Evolutionary conservation across 2,113 vertebrate species (phyloP), one percentile per base, ranked within the genome.

Genomic region (Chaetops frenatus): DNA sequence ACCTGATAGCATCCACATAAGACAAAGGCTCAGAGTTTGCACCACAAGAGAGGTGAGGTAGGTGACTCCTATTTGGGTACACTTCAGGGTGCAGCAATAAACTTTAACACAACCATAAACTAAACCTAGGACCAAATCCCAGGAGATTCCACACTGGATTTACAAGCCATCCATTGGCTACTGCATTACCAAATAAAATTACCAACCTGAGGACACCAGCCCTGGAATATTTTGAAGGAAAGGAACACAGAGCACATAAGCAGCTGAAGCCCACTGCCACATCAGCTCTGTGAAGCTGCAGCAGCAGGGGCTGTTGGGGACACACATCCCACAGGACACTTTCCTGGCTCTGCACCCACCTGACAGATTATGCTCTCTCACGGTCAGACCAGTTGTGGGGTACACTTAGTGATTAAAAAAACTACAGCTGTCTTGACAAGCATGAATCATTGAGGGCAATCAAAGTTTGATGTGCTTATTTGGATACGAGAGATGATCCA

Each of bases 391-490:
- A 7, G 24, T 6, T 19, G 16, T 15, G 54, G 53, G 57, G 77
- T 23, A 36, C 60, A 48, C 56, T 29, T 48, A 69, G 48, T 8
- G 58, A 57, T 84, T 74, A 19, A 80, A 85, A 90, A 95, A 65
- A 44, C 64, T 44, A 36, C 86, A 91, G 82, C n/a, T 42, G 60
- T 60, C 67, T 78, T 33, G 81, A 71, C 83, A 81, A 61, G 91
- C 15, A 5, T 86, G 86, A 85, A 96, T 90, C 92, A 91, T 70
- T 44, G 45, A 94, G 92, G 81, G 78, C 69, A 74, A 95, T 95
- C 89, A 95, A 96, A 95, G 88, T 97, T 97, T 96, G 83, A 81
- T 74, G 90, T 42, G 89, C 94, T 42, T 66, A 93, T 93, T 91
- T 85, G 90, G 81, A 77, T 87, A 92, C 66, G 64, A 92, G 77